These are phyloP conservation scores for Thunnus albacares DNA, from an alignment of 2,797 vertebrate genomes.

Conservation along the genomic window DNA sequence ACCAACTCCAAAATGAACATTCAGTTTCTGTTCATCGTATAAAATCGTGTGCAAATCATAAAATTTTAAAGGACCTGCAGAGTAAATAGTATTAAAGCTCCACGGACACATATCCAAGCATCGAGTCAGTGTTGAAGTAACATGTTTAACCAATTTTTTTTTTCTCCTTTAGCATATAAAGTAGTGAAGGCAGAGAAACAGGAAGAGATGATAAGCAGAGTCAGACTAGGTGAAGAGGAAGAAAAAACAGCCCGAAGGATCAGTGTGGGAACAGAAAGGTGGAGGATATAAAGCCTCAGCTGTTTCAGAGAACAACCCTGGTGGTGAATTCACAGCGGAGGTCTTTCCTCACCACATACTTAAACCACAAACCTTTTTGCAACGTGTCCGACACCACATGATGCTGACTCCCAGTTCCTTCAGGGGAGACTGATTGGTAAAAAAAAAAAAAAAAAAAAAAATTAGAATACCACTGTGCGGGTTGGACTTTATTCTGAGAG, in stretches of 20 bases:
- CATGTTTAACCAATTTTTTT: too few relatives aligned
- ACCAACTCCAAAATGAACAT: too few relatives aligned
- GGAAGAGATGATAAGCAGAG: conserved; percentile 2
- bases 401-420: neutral
- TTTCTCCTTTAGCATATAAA: neutral
- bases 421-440: neutral
- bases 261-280: conserved; percentile 18
- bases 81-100: neutral
- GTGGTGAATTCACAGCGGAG: conserved; percentile 41
- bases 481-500: conserved; percentile 1
- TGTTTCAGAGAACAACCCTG: conserved; percentile 31
- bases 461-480: neutral
- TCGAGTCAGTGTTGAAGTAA: neutral
- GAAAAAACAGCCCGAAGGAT: conserved; percentile 21
- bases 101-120: neutral
- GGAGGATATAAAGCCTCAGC: conserved; percentile 33
- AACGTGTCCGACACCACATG: conserved; percentile 12
- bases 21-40: too few relatives aligned
- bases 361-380: conserved; percentile 14
- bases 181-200: conserved; percentile 4
- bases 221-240: neutral
- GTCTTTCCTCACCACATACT: conserved; percentile 42
- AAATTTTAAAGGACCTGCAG: neutral
- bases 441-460: neutral
- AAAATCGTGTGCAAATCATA: too few relatives aligned